A percentile compares a stretch with the other conserved stretches of the same genome.
Evolutionary conservation across 2,888 invertebrate species (phyloP).

Genomic region (Rhagonycha fulva): DNA sequence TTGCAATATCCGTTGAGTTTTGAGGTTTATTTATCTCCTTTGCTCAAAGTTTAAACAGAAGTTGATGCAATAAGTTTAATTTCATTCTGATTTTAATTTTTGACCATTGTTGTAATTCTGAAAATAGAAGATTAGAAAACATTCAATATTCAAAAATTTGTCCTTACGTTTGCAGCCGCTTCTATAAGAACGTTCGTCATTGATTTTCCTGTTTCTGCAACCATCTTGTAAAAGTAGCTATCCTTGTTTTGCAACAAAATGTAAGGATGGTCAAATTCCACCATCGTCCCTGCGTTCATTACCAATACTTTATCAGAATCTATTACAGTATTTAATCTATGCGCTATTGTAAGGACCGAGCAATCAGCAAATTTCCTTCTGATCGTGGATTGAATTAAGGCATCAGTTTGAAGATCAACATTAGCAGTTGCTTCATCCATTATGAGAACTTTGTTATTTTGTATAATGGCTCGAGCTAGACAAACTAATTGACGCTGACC

Average conservation of each 20-base stretch:
- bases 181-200: constrained; percentile 45
- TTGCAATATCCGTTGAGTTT: neutral
- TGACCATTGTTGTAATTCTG: neutral
- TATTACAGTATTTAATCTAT: constrained; percentile 74
- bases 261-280: constrained; percentile 80
- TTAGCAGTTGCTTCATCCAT: constrained; percentile 92
- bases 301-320: constrained; percentile 62
- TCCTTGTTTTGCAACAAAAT: constrained; percentile 63
- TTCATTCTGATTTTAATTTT: neutral
- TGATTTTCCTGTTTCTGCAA: constrained; percentile 67
- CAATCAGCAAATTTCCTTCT: constrained; percentile 73
- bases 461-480: constrained; percentile 80
- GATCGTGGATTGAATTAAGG: constrained; percentile 77
- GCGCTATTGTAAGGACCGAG: constrained; percentile 82
- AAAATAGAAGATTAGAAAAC: neutral
- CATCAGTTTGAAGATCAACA: constrained; percentile 77
- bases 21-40: neutral
- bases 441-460: constrained; percentile 77
- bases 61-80: neutral
- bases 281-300: constrained; percentile 76
- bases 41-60: neutral
- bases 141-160: neutral
- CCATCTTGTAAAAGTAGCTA: constrained; percentile 68
- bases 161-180: constrained; percentile 38
- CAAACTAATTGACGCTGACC: constrained; percentile 88